Evolutionary conservation across 2,797 vertebrate genomes (phyloP).

Genomic region (Alfaro cultratus): DNA sequence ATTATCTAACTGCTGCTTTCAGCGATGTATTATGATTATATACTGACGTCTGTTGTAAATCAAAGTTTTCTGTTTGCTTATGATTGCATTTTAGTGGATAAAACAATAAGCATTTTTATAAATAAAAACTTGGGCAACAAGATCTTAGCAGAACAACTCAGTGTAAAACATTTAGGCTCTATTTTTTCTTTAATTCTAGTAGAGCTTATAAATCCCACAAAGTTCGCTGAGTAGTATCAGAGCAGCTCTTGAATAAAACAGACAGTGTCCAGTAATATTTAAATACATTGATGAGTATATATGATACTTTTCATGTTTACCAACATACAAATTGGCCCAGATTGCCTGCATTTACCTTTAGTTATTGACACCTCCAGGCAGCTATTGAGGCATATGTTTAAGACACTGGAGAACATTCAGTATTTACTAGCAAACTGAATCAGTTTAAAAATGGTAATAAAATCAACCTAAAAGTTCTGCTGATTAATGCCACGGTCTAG

Average conservation of each 20-base stretch:
- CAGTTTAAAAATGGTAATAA: slow-evolving; percentile 1
- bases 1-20: neutral
- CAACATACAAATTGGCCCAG: neutral
- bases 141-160: neutral
- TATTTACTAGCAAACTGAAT: neutral
- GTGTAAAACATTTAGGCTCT: neutral
- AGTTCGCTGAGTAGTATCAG: neutral
- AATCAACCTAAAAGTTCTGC: neutral
- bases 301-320: neutral
- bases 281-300: neutral
- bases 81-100: neutral
- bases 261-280: neutral
- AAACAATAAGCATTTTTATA: neutral
- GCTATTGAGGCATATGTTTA: neutral
- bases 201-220: neutral
- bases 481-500: neutral
- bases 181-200: neutral
- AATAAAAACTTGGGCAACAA: neutral
- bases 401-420: neutral
- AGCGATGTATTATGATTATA: neutral
- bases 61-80: neutral
- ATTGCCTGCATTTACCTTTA: neutral
- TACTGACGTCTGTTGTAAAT: neutral
- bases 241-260: neutral
- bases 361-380: neutral